Evolutionary conservation across 2,888 invertebrate genomes (phyloP), one percentile per base, ranked within the genome.

Genomic region (Gastrophysa polygoni): DNA sequence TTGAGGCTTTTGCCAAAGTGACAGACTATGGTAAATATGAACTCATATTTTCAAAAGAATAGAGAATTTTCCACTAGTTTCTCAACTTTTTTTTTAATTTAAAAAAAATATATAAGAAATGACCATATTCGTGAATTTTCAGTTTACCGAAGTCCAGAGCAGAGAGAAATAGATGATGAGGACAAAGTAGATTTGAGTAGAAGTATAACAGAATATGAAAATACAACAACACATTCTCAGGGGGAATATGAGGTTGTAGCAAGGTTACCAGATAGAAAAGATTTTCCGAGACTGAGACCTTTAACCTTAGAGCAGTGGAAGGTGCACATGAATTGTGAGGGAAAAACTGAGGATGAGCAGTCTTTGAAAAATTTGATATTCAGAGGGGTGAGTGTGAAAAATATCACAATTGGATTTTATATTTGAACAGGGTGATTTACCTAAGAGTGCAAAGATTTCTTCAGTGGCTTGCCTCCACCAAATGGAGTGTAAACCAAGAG

Each of bases 1-100:
- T 94, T 83, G 92, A 91, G 74, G 91, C 93, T 0, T 93, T 96
- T 81, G 90, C 93, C 20, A 95, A 94, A 82, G 86, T 96, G 20
- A 91, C 93, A 10, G 91, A 92, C 81, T 90, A 91, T 76, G 88
- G 87, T 84, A 85, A 86, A 82, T 59, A 55, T 43, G 16, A 17
- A 48, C n/a, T 18, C 11, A 24, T 21, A 16, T 48, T 48, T 47
- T 18, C n/a, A 47, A 47, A 47, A 29, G n/a, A n/a, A n/a, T n/a
- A n/a, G n/a, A n/a, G n/a, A n/a, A n/a, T n/a, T n/a, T n/a, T n/a
- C n/a, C n/a, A n/a, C n/a, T n/a, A n/a, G n/a, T n/a, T n/a, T n/a
- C n/a, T n/a, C n/a, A n/a, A n/a, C n/a, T n/a, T n/a, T n/a, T n/a
- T n/a, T n/a, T n/a, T n/a, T n/a, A n/a, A n/a, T n/a, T n/a, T n/a